Percentiles rank a stretch among this genome's conserved stretches.
Conservation (phyloP, 2,888 invertebrate genomes). For the Aquatica leii region DNA sequence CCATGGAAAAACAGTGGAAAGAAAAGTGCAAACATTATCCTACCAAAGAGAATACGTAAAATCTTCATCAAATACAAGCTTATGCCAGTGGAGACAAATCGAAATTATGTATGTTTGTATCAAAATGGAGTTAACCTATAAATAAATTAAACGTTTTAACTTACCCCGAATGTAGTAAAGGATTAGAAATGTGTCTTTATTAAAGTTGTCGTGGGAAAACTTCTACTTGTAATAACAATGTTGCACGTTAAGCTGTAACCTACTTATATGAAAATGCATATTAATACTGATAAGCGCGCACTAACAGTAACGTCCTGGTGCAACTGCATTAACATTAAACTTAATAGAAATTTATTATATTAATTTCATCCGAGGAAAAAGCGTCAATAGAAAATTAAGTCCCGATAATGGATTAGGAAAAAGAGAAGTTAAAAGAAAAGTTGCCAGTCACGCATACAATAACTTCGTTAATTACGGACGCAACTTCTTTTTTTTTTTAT, state of each 20-base stretch:
- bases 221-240: slow-evolving; percentile 21
- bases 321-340: slow-evolving; percentile 8
- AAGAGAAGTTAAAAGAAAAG: slow-evolving; percentile 18
- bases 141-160: too few relatives aligned
- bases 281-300: slow-evolving; percentile 16
- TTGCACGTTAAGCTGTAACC: slow-evolving; percentile 20
- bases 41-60: too few relatives aligned
- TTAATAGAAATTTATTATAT: slow-evolving; percentile 12
- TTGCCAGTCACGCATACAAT: slow-evolving; percentile 33
- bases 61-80: too few relatives aligned
- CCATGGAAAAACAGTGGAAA: too few relatives aligned
- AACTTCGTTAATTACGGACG: slow-evolving; percentile 33
- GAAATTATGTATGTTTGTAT: too few relatives aligned
- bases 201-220: slow-evolving; percentile 15
- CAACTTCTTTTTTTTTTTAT: slow-evolving; percentile 23
- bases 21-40: too few relatives aligned
- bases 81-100: too few relatives aligned
- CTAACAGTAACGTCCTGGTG: slow-evolving; percentile 6
- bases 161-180: neutral
- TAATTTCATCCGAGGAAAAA: neutral
- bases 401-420: slow-evolving; percentile 32
- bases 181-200: slow-evolving; percentile 14
- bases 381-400: slow-evolving; percentile 28
- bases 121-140: too few relatives aligned
- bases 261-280: slow-evolving; percentile 19